Evolutionary conservation across 2,113 vertebrate genomes (phyloP).

Genomic region (Ciconia boyciana): DNA sequence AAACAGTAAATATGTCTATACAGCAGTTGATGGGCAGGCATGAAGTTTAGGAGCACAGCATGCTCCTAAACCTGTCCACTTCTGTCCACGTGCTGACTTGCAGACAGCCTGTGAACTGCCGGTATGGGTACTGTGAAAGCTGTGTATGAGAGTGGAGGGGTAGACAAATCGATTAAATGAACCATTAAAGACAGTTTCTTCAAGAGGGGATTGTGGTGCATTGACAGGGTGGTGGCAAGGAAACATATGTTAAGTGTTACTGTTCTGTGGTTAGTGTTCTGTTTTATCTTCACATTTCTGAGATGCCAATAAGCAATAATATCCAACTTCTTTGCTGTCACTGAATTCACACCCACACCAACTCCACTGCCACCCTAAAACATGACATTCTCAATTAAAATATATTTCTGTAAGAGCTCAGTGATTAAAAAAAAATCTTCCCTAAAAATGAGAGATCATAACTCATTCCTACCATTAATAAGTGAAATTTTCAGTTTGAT

Average conservation of each 20-base stretch:
- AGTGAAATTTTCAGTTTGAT: neutral
- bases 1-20: neutral
- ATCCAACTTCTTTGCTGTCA: constrained; percentile 7
- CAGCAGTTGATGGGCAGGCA: neutral
- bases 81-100: neutral
- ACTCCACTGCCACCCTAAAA: neutral
- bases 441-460: neutral
- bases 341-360: constrained; percentile 26
- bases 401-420: neutral
- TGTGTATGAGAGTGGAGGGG: neutral
- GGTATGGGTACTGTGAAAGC: neutral
- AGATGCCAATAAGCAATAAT: constrained; percentile 13
- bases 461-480: neutral
- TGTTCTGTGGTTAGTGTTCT: constrained; percentile 6
- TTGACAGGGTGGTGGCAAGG: neutral
- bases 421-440: neutral
- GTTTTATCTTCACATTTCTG: neutral
- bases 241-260: constrained; percentile 30
- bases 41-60: neutral
- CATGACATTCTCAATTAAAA: constrained; percentile 7
- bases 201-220: neutral
- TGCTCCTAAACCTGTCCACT: neutral
- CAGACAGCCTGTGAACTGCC: neutral
- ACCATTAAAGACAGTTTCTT: neutral
- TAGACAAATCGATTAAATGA: neutral